Evolutionary conservation across 2,113 vertebrate genomes (phyloP), one percentile per base, ranked within the genome.

Genomic region (Serranochromis macrocephalus): DNA sequence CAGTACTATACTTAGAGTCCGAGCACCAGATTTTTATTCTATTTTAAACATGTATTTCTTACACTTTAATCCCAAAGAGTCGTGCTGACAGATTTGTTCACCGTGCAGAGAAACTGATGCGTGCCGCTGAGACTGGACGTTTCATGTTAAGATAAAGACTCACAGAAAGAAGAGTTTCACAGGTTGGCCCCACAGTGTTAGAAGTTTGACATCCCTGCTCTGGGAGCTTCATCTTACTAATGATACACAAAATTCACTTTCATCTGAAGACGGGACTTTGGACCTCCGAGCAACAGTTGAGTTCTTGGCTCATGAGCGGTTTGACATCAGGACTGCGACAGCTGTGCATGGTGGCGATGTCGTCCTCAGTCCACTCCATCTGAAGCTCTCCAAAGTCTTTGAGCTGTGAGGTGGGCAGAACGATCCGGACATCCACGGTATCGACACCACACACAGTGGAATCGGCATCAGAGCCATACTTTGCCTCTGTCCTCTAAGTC

Each of bases 171-270:
- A 1, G 31, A 33, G 61, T 66, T 66, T n/a, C 0, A 38, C 61
- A 2, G 61, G 17, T 38, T 12, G 0, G 0, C 2, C 16, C 11
- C 61, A 38, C 61, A 0, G 61, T 8, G 61, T 66, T 38, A 38
- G 4, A 2, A 38, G 17, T 0, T 38, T 12, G 61, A 13, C 33
- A 40, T 40, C 33, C 0, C 63, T 68, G 19, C 33, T 1, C 63
- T 71, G 1, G 63, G n/a, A 9, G 2, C n/a, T 42, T 71, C 10
- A 0, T 40, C 21, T 45, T 24, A 73, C 0, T 38, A 73, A 73
- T 2, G 38, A 45, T 24, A 16, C 0, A 0, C 38, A 21, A 21
- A 13, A 68, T 40, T 68, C 7, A 8, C 63, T 40, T 14, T 9
- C 63, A 40, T 8, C 1, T 45, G 7, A 42, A 71, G 38, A 71